Evolutionary conservation across 2,113 vertebrate genomes (phyloP).

Genomic region (Circaetus cinerascens): DNA sequence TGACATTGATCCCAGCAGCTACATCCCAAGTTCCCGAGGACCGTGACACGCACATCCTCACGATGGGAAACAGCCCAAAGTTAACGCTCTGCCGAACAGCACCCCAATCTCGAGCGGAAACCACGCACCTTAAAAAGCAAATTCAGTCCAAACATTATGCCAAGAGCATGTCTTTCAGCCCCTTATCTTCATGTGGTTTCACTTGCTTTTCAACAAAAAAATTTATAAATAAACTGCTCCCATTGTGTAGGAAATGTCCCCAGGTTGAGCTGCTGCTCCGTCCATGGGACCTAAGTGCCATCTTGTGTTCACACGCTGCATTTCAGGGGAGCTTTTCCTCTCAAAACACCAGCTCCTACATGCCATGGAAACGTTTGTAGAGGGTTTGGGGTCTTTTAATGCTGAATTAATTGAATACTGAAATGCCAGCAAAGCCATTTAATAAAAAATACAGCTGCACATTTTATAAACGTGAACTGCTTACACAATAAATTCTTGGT

Average conservation of each 20-base stretch:
- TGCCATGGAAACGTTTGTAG: not conserved
- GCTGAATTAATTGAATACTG: not conserved
- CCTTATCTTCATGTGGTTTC: not conserved
- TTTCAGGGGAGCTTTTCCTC: not conserved
- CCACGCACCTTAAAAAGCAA: not conserved
- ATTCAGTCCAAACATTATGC: not conserved
- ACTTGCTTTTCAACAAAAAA: not conserved
- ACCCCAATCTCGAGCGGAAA: not conserved
- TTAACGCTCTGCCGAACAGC: not conserved
- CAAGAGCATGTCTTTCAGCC: not conserved
- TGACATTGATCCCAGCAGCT: not conserved
- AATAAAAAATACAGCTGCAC: not conserved
- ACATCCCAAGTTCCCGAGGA: not conserved
- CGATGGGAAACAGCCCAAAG: not conserved
- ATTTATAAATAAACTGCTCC: not conserved
- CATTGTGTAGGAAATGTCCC: not conserved
- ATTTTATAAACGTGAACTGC: not conserved
- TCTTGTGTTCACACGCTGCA: conserved; percentile 58
- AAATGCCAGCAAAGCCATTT: not conserved
- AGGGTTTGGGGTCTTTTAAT: not conserved
- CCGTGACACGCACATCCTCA: not conserved
- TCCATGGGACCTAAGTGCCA: conserved; percentile 73
- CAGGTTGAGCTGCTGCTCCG: not conserved
- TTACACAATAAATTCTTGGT: not conserved
- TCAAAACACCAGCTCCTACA: not conserved